These are phyloP conservation scores for Himantopus leucocephalus DNA, from an alignment of 2,113 vertebrate species.

Conservation along the genomic window DNA sequence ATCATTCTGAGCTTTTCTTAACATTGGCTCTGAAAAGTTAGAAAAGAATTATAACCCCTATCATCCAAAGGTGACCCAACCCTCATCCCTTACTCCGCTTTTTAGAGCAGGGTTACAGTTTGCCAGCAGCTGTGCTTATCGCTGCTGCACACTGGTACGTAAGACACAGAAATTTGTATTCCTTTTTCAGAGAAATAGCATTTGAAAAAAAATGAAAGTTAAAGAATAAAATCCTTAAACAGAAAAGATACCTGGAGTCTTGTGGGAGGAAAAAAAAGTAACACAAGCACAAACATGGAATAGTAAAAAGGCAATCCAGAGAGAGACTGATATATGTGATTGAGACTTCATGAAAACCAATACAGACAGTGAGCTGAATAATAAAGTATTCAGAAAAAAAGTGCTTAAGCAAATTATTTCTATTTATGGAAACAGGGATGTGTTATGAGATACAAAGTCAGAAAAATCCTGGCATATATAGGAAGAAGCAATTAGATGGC, in stretches of 20 bases:
- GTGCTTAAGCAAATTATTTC: slow-evolving; percentile 40
- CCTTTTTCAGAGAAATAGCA: not conserved
- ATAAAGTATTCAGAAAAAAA: slow-evolving; percentile 42
- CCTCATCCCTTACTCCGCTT: not conserved
- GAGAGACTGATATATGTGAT: slow-evolving; percentile 50
- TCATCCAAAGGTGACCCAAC: not conserved
- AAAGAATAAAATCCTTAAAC: not conserved
- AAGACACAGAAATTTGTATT: not conserved
- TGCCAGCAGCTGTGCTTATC: not conserved
- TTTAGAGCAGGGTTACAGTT: not conserved
- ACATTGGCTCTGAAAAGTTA: not conserved
- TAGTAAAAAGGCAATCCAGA: slow-evolving; percentile 26
- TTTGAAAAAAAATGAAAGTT: not conserved
- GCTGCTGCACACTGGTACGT: not conserved
- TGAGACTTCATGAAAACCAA: slow-evolving; percentile 59
- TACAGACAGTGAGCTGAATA: slow-evolving; percentile 50
- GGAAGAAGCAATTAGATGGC: not conserved
- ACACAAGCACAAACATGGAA: not conserved
- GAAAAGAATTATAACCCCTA: not conserved
- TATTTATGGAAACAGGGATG: slow-evolving; percentile 23
- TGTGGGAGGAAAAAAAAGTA: not conserved
- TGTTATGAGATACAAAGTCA: slow-evolving; percentile 21
- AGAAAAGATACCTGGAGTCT: not conserved
- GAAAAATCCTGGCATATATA: slow-evolving; percentile 24
- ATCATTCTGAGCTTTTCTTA: not conserved